These are phyloP conservation scores for Bovichtus variegatus DNA, from an alignment of 2,797 vertebrate genomes.

Conservation along the genomic window DNA sequence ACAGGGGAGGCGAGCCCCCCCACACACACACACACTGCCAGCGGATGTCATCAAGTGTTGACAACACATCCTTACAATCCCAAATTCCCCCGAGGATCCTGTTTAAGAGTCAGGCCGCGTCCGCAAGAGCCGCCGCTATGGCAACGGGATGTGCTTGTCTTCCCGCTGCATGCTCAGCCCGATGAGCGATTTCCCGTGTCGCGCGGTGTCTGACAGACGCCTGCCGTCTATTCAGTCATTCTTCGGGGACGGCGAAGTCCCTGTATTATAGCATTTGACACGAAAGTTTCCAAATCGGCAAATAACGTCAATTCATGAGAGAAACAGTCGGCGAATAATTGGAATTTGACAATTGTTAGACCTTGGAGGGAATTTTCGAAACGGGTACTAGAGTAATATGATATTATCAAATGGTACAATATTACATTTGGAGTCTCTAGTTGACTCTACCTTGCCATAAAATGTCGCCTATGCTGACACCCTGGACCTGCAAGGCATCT, in stretches of 20 bases:
- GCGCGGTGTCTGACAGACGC: constrained; percentile 61
- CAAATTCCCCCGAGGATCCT: constrained; percentile 72
- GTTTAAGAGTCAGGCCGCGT: constrained; percentile 83
- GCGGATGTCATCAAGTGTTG: constrained; percentile 77
- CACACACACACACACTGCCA: constrained; percentile 12
- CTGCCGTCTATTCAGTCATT: constrained; percentile 41
- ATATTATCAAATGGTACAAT: constrained; percentile 1
- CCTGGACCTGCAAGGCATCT: constrained; percentile 41
- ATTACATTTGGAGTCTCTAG: neutral
- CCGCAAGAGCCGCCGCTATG: constrained; percentile 84
- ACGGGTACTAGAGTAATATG: neutral
- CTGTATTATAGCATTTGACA: constrained; percentile 24
- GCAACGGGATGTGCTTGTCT: constrained; percentile 85
- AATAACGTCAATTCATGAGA: constrained; percentile 6
- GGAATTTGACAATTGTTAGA: neutral
- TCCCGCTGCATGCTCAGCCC: constrained; percentile 63
- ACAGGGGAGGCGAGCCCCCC: constrained; percentile 16
- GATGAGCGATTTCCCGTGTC: constrained; percentile 65
- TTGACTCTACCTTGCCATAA: neutral
- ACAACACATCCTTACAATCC: constrained; percentile 72
- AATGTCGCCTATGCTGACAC: constrained; percentile 7
- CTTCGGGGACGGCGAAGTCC: neutral
- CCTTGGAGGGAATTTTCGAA: neutral
- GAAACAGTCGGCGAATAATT: neutral
- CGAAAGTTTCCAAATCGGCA: constrained; percentile 43